These are phyloP conservation scores for Enteromius mattozi DNA, from an alignment of 2,797 vertebrate genomes.

Conservation along the genomic window DNA sequence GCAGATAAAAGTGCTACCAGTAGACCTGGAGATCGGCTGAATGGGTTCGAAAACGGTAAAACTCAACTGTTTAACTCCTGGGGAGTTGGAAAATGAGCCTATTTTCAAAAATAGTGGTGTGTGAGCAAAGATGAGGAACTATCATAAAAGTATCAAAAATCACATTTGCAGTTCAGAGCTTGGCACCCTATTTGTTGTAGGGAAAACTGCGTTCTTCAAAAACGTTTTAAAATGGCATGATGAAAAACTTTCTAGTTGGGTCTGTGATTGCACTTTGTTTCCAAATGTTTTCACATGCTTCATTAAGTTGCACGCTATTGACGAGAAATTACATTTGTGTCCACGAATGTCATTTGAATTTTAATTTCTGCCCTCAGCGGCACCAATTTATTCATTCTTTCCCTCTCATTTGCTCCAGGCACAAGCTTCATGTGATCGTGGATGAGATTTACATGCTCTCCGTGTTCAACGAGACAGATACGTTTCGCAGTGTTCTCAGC, in stretches of 20 bases:
- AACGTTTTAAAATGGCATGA: neutral
- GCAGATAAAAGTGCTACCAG: too few species aligned
- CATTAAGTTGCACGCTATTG: slow-evolving; percentile 48
- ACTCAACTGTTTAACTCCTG: too few species aligned
- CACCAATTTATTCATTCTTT: slow-evolving; percentile 17
- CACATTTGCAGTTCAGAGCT: neutral
- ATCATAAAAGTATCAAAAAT: neutral
- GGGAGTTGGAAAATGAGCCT: too few species aligned
- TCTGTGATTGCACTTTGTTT: neutral
- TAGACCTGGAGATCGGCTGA: too few species aligned
- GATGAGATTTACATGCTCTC: slow-evolving; percentile 98
- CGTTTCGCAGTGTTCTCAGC: slow-evolving; percentile 89
- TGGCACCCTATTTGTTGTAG: neutral
- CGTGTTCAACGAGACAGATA: slow-evolving; percentile 85
- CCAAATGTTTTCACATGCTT: slow-evolving; percentile 4
- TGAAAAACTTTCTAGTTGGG: neutral
- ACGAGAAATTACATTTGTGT: slow-evolving; percentile 32
- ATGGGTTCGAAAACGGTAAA: too few species aligned
- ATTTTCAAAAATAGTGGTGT: too few species aligned
- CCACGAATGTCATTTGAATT: slow-evolving; percentile 40
- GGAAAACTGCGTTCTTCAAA: neutral
- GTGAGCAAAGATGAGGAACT: neutral
- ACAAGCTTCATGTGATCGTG: slow-evolving; percentile 89
- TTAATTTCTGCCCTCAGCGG: slow-evolving; percentile 32
- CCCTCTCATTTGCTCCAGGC: slow-evolving; percentile 71